These are phyloP conservation scores for Orius laevigatus DNA, from an alignment of 1,140 invertebrate genomes.

Conservation along the genomic window DNA sequence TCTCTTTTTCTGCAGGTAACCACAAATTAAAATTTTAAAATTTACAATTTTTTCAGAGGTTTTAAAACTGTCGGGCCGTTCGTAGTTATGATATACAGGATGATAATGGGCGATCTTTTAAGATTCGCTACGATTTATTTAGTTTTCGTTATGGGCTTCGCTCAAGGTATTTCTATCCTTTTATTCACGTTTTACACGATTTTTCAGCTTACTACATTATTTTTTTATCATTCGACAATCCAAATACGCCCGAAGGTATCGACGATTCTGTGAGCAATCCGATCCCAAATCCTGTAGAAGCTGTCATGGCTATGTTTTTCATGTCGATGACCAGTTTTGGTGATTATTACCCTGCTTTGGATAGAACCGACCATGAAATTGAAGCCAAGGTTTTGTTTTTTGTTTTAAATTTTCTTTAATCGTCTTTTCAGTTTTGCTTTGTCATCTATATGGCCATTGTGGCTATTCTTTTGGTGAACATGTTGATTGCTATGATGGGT, in stretches of 20 bases:
- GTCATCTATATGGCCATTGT: constrained; percentile 94
- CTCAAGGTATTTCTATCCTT: constrained; percentile 52
- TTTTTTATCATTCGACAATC: constrained; percentile 70
- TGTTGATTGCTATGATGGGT: constrained; percentile 99
- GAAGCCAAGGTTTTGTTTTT: constrained; percentile 75
- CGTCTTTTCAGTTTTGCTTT: constrained; percentile 59
- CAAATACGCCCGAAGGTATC: constrained; percentile 31
- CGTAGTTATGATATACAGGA: constrained; percentile 98
- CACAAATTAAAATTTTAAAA: too few species aligned
- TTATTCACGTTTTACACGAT: not conserved
- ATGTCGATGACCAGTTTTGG: constrained; percentile 96
- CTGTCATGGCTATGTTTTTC: constrained; percentile 91
- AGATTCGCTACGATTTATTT: constrained; percentile 91
- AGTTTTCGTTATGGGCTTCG: constrained; percentile 95
- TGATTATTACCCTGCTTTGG: constrained; percentile 80
- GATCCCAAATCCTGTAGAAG: constrained; percentile 78
- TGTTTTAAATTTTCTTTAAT: constrained; percentile 1
- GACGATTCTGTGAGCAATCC: constrained; percentile 44
- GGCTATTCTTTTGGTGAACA: constrained; percentile 87
- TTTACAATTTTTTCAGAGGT: constrained; percentile 61
- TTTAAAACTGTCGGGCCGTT: constrained; percentile 97
- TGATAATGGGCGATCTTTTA: constrained; percentile 89
- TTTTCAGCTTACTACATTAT: constrained; percentile 77
- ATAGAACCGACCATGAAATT: constrained; percentile 69
- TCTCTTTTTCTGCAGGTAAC: constrained; percentile 85